Percentiles rank a stretch among this genome's conserved stretches.
These are phyloP conservation scores for Recurvirostra avosetta DNA, from an alignment of 2,113 vertebrate species.

Conservation along the genomic window DNA sequence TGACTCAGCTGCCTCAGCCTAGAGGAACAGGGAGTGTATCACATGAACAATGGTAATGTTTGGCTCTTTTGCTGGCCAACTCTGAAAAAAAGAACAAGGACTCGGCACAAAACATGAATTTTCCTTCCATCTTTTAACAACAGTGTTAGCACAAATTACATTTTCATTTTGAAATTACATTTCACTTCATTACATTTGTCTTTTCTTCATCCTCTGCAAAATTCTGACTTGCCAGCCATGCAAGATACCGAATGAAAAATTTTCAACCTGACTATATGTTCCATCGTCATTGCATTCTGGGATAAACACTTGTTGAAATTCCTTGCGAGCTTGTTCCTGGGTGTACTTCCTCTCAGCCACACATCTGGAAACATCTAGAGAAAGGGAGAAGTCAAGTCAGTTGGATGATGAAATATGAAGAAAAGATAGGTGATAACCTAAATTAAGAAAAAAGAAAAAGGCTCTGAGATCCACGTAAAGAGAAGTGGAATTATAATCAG, in stretches of 20 bases:
- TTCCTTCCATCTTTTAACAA: background rate
- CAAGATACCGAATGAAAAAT: background rate
- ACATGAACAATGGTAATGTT: background rate
- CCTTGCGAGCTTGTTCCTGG: constrained; percentile 94
- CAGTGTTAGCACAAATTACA: background rate
- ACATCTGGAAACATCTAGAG: constrained; percentile 92
- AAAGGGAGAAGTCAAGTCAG: background rate
- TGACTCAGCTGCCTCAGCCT: constrained; percentile 12
- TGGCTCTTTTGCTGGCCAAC: background rate
- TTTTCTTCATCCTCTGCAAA: background rate
- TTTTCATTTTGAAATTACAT: background rate
- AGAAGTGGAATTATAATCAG: background rate
- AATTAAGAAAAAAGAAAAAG: background rate
- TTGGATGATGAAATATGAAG: background rate
- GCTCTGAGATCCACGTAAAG: accelerated
- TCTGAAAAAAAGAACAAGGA: background rate
- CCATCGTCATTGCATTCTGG: constrained; percentile 94
- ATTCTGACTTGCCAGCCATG: background rate
- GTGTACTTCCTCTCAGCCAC: constrained; percentile 97
- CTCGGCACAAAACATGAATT: background rate
- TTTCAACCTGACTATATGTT: constrained; percentile 91
- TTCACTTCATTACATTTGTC: background rate
- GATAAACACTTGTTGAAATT: constrained; percentile 94
- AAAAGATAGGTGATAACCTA: background rate
- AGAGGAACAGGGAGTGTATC: background rate